phyloP scores from a whole-genome alignment of 2,797 vertebrate species.

The Lithobates pipiens region DNA sequence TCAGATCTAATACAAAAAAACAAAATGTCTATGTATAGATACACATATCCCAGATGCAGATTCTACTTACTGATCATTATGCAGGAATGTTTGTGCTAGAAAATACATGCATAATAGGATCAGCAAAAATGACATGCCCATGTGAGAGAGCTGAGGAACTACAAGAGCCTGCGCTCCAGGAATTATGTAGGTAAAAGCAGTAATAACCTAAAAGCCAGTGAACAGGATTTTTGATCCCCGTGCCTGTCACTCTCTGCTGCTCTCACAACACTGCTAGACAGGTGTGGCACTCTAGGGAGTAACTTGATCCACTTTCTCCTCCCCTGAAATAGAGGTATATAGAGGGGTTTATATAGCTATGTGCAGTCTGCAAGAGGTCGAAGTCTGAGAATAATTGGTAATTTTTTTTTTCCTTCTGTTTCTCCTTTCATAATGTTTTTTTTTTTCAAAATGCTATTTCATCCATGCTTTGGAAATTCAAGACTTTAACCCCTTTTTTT shows the following conservation, averaged over 20 bases:
- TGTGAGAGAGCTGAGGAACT: too few relatives aligned
- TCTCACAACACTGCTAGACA: constrained; percentile 10
- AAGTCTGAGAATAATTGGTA: constrained; percentile 1
- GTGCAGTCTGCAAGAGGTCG: not conserved
- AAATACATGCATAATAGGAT: too few relatives aligned
- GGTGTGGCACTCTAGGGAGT: constrained; percentile 20
- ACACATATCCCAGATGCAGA: too few relatives aligned
- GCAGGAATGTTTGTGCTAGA: too few relatives aligned
- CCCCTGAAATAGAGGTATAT: constrained; percentile 16
- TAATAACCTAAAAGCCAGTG: not conserved
- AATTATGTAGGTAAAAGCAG: too few relatives aligned
- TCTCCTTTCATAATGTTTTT: not conserved
- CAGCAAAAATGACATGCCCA: too few relatives aligned
- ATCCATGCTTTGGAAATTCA: not conserved
- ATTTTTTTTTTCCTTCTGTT: not conserved
- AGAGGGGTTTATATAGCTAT: constrained; percentile 10
- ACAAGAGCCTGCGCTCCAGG: too few relatives aligned
- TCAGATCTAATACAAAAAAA: too few relatives aligned
- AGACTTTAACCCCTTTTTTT: not conserved
- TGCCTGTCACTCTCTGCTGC: not conserved
- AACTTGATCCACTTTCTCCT: constrained; percentile 18
- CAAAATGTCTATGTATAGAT: too few relatives aligned
- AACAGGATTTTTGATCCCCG: too few relatives aligned
- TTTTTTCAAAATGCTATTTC: not conserved
- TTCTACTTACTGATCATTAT: too few relatives aligned